Evolutionary conservation across 2,797 vertebrate species (phyloP).

Genomic region (Phrynocephalus vlangalii): DNA sequence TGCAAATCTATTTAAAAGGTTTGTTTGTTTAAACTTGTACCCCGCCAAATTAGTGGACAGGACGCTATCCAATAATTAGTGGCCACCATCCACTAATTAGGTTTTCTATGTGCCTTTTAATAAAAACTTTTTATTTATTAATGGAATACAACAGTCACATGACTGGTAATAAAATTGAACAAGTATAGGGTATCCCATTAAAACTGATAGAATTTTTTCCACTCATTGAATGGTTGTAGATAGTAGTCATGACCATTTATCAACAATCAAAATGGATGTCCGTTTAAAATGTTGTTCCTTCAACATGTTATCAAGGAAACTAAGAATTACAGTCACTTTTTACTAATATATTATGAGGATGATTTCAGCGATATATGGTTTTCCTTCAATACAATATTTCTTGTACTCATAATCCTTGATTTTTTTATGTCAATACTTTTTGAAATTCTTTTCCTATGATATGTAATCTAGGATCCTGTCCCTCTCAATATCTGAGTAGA

Average conservation of each 20-base stretch:
- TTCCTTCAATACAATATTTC: neutral
- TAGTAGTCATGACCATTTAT: too few relatives aligned
- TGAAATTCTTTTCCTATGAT: neutral
- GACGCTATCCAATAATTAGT: neutral
- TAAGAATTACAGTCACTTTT: neutral
- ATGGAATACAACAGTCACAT: too few relatives aligned
- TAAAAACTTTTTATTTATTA: too few relatives aligned
- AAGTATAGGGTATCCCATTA: neutral
- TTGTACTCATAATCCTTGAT: neutral
- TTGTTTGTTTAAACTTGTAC: too few relatives aligned
- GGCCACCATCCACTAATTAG: neutral
- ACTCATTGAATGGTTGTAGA: too few relatives aligned
- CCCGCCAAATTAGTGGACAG: too few relatives aligned
- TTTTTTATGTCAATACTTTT: neutral
- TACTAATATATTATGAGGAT: neutral
- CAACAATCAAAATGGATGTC: too few relatives aligned
- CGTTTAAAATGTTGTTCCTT: too few relatives aligned
- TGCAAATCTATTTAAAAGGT: too few relatives aligned
- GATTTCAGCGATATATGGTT: neutral
- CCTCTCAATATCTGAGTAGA: neutral
- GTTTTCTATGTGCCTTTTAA: neutral
- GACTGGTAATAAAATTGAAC: too few relatives aligned
- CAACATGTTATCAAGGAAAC: neutral
- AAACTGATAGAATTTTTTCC: neutral
- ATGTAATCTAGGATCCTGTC: neutral